Conservation (phyloP, 2,888 invertebrate genomes). For the Malthinus flaveolus region DNA sequence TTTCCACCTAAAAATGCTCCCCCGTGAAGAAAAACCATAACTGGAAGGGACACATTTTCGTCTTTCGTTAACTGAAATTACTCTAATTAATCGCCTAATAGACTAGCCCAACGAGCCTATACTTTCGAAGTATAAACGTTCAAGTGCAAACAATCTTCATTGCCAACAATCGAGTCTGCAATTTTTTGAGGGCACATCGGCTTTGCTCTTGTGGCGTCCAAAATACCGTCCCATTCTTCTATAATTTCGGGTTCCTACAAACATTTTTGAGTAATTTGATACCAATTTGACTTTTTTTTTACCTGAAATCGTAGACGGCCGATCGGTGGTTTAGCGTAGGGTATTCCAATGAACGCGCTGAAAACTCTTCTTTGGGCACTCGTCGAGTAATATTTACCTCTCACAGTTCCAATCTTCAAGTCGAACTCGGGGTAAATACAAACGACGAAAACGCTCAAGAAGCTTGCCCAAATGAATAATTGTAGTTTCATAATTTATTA, state of each 20-base stretch:
- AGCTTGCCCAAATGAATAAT: too few relatives aligned
- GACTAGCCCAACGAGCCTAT: neutral
- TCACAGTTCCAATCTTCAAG: constrained; percentile 10
- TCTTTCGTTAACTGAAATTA: neutral
- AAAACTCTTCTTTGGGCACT: constrained; percentile 62
- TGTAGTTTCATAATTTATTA: too few relatives aligned
- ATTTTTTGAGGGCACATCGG: constrained; percentile 67
- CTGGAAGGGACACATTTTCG: constrained; percentile 57
- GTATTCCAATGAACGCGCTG: constrained; percentile 65
- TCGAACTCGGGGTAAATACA: constrained; percentile 2
- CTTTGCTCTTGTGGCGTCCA: constrained; percentile 67
- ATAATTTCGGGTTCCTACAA: constrained; percentile 45
- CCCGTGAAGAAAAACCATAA: constrained; percentile 76
- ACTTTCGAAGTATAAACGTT: constrained; percentile 68
- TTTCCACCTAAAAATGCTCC: constrained; percentile 79
- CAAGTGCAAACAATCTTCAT: constrained; percentile 83
- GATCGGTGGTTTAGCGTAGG: constrained; percentile 66
- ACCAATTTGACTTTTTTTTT: constrained; percentile 34
- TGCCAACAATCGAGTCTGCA: constrained; percentile 60
- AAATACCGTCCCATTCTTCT: constrained; percentile 64
- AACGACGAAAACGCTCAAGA: neutral
- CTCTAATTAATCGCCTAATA: neutral
- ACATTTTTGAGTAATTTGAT: neutral
- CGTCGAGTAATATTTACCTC: constrained; percentile 44
- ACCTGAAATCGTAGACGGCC: constrained; percentile 67